Percentiles rank a stretch among this genome's conserved stretches.
Evolutionary conservation across 1,140 invertebrate species (phyloP).

Genomic region (Cydia fagiglandana): DNA sequence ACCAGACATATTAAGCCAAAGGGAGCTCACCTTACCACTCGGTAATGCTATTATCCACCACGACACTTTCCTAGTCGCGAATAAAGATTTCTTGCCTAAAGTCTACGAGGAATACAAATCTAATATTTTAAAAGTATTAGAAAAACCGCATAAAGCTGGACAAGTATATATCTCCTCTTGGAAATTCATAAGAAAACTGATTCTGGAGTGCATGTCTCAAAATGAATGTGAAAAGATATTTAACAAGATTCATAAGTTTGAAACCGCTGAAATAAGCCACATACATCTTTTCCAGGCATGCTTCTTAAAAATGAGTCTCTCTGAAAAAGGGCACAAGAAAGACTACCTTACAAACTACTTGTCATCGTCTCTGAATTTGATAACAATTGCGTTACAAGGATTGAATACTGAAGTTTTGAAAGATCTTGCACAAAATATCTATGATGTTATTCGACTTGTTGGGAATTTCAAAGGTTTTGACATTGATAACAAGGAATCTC

Average conservation of each 20-base stretch:
- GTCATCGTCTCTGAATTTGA: constrained; percentile 79
- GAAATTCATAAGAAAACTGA: constrained; percentile 75
- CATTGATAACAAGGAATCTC: constrained; percentile 59
- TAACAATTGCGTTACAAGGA: constrained; percentile 80
- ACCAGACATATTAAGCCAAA: constrained; percentile 70
- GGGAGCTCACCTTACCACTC: constrained; percentile 81
- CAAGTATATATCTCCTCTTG: constrained; percentile 80
- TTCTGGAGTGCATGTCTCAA: constrained; percentile 79
- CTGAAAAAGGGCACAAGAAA: constrained; percentile 55
- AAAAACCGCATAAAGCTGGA: constrained; percentile 83
- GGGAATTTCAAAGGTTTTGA: constrained; percentile 54
- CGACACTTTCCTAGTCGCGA: constrained; percentile 59
- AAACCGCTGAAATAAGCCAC: constrained; percentile 80
- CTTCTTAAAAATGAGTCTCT: constrained; percentile 75
- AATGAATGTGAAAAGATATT: constrained; percentile 79
- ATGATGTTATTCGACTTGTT: constrained; percentile 54
- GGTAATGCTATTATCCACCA: constrained; percentile 74
- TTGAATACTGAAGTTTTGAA: constrained; percentile 62
- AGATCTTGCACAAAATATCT: constrained; percentile 70
- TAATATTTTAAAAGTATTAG: constrained; percentile 80
- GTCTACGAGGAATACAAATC: constrained; percentile 81
- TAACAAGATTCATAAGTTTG: constrained; percentile 81
- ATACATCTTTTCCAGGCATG: constrained; percentile 78
- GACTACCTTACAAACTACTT: constrained; percentile 79
- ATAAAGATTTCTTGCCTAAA: constrained; percentile 67